Evolutionary conservation across 2,113 vertebrate species (phyloP).

Genomic region (Calonectris borealis): DNA sequence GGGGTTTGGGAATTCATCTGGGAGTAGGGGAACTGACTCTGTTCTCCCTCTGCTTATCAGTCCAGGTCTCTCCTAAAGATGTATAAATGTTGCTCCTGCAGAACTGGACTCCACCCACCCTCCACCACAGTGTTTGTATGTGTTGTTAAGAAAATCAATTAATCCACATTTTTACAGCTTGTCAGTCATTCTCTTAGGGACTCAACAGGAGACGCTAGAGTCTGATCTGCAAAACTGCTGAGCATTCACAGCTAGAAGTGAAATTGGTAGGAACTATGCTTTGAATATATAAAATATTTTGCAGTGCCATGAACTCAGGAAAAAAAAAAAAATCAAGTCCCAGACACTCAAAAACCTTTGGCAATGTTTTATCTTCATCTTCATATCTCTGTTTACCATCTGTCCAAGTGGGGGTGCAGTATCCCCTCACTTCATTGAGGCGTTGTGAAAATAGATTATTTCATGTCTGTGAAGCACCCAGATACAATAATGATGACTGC

Average conservation of each 20-base stretch:
- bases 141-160: background rate
- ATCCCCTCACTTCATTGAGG: background rate
- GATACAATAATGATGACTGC: slow-evolving; percentile 20
- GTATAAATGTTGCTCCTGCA: background rate
- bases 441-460: background rate
- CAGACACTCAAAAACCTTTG: background rate
- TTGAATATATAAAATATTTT: background rate
- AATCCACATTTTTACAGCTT: background rate
- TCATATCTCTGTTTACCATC: background rate
- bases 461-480: background rate
- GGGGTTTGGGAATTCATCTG: background rate
- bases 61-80: background rate
- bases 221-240: background rate
- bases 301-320: background rate
- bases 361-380: background rate
- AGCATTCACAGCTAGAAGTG: background rate
- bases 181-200: background rate
- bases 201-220: background rate
- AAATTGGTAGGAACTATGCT: background rate
- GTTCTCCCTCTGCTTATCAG: background rate
- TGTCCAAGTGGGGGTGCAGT: background rate
- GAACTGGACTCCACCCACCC: background rate
- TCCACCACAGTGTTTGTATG: background rate
- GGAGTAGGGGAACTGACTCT: background rate
- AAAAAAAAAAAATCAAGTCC: background rate